A percentile compares a stretch with the other conserved stretches of the same genome.
Conservation (phyloP, 30 jellyfish, hydroid and myxozoan genomes). For the Clytia hemisphaerica region DNA sequence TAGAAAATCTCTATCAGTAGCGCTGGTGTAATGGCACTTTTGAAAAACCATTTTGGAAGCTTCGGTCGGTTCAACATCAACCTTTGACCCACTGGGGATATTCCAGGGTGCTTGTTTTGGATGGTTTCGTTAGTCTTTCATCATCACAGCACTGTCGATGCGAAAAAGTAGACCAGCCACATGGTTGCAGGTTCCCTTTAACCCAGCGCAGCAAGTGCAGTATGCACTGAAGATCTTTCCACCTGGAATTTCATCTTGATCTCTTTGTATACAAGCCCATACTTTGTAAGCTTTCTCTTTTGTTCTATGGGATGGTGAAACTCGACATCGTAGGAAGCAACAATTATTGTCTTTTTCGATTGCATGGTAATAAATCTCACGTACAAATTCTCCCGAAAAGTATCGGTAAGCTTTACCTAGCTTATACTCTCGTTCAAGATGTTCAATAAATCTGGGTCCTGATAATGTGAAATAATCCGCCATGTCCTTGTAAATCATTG, state of each 20-base stretch:
- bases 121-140: background rate
- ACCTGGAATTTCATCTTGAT: background rate
- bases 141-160: background rate
- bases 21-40: no score
- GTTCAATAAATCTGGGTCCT: no score
- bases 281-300: background rate
- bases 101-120: constrained; percentile 1
- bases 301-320: background rate
- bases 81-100: background rate
- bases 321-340: background rate
- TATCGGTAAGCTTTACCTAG: constrained; percentile 6
- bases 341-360: background rate
- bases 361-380: background rate
- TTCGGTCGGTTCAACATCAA: no score
- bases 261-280: constrained; percentile 8
- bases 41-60: no score
- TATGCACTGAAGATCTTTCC: background rate
- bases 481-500: no score
- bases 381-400: background rate
- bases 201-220: constrained; percentile 5
- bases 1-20: no score
- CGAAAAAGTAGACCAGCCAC: background rate
- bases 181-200: constrained; percentile 1
- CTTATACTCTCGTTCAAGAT: constrained; percentile 8
- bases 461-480: no score